phyloP scores from a whole-genome alignment of 2,797 vertebrate species.

The Eleutherodactylus coqui region DNA sequence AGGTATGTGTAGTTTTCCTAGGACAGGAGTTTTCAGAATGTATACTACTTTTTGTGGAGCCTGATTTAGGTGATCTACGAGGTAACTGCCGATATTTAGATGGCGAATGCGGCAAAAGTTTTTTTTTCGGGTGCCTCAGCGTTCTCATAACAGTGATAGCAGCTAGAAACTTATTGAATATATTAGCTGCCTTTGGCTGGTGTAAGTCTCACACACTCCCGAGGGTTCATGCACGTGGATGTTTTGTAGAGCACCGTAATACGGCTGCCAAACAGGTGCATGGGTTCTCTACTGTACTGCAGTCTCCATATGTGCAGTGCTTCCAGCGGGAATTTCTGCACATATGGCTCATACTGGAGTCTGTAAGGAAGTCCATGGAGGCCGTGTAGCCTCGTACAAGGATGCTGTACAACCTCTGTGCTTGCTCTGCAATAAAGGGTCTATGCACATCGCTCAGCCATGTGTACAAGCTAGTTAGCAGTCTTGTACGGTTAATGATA shows the following conservation, averaged over 20 bases:
- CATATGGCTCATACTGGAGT: background rate
- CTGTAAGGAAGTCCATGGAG: background rate
- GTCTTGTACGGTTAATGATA: no score
- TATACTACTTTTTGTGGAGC: no score
- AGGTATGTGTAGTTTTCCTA: no score
- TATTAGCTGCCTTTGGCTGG: background rate
- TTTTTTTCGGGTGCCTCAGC: no score
- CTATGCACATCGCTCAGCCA: background rate
- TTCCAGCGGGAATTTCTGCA: background rate
- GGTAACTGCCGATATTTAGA: no score
- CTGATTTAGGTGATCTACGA: no score
- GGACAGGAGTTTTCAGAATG: no score
- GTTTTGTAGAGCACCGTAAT: no score
- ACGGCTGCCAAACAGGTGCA: no score
- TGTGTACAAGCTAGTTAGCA: background rate
- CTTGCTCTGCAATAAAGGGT: background rate
- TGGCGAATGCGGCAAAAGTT: no score
- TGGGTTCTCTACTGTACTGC: background rate
- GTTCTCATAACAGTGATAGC: background rate
- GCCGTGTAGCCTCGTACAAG: background rate
- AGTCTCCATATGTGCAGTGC: background rate
- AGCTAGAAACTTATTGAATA: background rate
- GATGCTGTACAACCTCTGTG: background rate
- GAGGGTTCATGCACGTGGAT: no score
- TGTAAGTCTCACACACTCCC: no score